Evolutionary conservation across 2,888 invertebrate genomes (phyloP).

Genomic region (Meloe dianella): DNA sequence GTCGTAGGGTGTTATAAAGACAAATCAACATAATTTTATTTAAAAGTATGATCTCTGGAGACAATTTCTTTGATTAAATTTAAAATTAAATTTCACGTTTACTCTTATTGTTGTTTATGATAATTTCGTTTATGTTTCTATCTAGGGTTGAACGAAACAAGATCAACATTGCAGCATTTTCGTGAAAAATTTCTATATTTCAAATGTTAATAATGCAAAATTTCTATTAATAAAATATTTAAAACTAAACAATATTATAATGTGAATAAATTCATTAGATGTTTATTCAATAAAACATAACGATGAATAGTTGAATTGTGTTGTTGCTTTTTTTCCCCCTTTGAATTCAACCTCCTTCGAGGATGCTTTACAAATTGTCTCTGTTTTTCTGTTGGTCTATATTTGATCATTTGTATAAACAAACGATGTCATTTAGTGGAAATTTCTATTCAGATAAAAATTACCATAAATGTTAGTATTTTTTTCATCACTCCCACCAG

Average conservation of each 20-base stretch:
- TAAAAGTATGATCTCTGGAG: slow-evolving; percentile 12
- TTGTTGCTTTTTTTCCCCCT: neutral
- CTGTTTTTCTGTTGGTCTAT: neutral
- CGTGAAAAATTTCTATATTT: neutral
- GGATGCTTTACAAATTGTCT: neutral
- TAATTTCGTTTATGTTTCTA: neutral
- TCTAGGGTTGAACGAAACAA: neutral
- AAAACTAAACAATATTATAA: too few relatives aligned
- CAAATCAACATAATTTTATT: slow-evolving; percentile 13
- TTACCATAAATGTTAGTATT: neutral
- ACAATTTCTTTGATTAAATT: slow-evolving; percentile 19
- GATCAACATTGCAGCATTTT: slow-evolving; percentile 6
- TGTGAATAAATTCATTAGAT: neutral
- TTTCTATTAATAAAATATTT: neutral
- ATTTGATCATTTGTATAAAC: slow-evolving; percentile 1
- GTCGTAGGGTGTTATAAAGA: neutral
- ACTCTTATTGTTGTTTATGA: slow-evolving; percentile 11
- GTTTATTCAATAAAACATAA: slow-evolving; percentile 5
- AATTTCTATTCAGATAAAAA: neutral
- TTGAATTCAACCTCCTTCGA: neutral
- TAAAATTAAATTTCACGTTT: slow-evolving; percentile 16
- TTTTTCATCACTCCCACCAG: neutral
- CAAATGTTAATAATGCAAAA: neutral
- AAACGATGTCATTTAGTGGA: neutral
- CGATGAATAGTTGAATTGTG: neutral